Evolutionary conservation across 2,888 invertebrate species (phyloP).

Genomic region (Mongoloraphidia duomilia): DNA sequence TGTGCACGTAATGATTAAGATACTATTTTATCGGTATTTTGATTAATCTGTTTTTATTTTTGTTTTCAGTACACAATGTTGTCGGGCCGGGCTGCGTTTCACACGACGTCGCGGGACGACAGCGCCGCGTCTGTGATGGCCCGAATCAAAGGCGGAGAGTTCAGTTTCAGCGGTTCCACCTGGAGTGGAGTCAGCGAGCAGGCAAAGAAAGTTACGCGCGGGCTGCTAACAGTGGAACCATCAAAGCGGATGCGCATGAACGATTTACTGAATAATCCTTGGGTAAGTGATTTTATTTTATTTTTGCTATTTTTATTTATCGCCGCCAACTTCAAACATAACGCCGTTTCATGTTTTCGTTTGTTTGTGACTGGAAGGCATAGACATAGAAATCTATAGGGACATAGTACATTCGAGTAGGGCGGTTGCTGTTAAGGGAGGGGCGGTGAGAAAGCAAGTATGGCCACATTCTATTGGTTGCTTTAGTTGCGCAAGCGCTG

Average conservation of each 20-base stretch:
- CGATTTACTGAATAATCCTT: slow-evolving; percentile 51
- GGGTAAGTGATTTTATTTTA: slow-evolving; percentile 33
- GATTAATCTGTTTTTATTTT: background rate
- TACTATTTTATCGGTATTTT: background rate
- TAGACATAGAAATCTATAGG: too few relatives aligned
- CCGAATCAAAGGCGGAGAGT: slow-evolving; percentile 63
- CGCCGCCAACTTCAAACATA: too few relatives aligned
- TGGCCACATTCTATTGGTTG: too few relatives aligned
- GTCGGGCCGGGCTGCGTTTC: slow-evolving; percentile 80
- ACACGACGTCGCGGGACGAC: slow-evolving; percentile 50
- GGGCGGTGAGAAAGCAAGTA: too few relatives aligned
- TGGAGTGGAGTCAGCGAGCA: slow-evolving; percentile 61
- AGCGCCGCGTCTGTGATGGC: slow-evolving; percentile 65
- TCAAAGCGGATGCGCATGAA: slow-evolving; percentile 50
- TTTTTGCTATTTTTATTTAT: background rate
- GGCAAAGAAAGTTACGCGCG: slow-evolving; percentile 61
- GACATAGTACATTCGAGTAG: too few relatives aligned
- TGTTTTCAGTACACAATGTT: slow-evolving; percentile 36
- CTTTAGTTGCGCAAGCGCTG: too few relatives aligned
- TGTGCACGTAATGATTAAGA: background rate
- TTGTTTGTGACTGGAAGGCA: too few relatives aligned
- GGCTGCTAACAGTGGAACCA: slow-evolving; percentile 68
- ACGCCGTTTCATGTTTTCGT: too few relatives aligned
- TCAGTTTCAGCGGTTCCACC: slow-evolving; percentile 51
- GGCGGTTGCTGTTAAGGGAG: too few relatives aligned